Evolutionary conservation across 2,113 vertebrate genomes (phyloP).

Genomic region (Hippocampus guttulatus): DNA sequence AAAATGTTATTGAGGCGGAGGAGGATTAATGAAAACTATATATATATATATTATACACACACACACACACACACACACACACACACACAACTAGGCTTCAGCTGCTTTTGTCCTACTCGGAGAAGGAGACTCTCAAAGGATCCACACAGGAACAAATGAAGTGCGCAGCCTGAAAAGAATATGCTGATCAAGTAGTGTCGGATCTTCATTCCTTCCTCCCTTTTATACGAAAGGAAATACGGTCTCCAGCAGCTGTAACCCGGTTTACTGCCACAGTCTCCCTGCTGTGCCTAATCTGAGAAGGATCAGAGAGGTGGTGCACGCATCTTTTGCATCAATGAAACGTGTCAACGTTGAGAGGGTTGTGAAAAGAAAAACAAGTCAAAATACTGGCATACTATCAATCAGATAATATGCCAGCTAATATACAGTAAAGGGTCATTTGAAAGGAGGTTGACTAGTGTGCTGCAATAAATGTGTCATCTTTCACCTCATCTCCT

Average conservation of each 20-base stretch:
- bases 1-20: neutral
- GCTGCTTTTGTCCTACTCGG: neutral
- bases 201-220: neutral
- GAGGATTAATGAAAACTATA: neutral
- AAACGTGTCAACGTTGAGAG: neutral
- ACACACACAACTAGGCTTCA: too few species aligned
- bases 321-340: neutral
- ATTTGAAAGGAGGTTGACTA: neutral
- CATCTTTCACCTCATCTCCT: neutral
- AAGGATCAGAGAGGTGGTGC: neutral
- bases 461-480: neutral
- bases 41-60: neutral
- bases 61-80: too few species aligned
- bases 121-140: neutral
- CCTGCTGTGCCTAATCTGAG: neutral
- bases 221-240: neutral
- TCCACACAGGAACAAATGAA: neutral
- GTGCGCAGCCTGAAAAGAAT: neutral
- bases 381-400: neutral
- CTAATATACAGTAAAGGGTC: neutral
- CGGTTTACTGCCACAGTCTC: neutral
- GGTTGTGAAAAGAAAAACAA: neutral
- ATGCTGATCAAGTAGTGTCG: neutral
- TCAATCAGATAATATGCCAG: neutral
- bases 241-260: neutral